Evolutionary conservation across 2,113 vertebrate genomes (phyloP).

Genomic region (Rhea pennata): DNA sequence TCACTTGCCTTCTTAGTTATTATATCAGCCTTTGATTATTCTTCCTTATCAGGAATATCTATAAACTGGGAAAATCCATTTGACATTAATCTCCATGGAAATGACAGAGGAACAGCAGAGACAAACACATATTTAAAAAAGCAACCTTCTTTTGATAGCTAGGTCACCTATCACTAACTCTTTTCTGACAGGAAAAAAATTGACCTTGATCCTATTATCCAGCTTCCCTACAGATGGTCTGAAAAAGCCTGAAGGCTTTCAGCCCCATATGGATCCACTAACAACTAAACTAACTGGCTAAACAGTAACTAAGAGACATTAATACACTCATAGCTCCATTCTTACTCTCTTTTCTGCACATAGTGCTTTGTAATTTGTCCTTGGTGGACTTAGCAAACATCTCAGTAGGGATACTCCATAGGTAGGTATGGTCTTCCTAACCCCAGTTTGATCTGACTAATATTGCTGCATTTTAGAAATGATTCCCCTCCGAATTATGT

Average conservation of each 20-base stretch:
- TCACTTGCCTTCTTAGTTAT: no score
- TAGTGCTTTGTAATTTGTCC: not conserved
- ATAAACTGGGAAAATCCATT: not conserved
- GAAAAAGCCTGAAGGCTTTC: not conserved
- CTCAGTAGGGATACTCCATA: not conserved
- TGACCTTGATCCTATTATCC: not conserved
- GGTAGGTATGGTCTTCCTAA: not conserved
- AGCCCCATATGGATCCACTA: not conserved
- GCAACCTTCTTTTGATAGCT: not conserved
- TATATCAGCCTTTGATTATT: not conserved
- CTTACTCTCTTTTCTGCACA: not conserved
- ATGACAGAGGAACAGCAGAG: not conserved
- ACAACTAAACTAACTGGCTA: not conserved
- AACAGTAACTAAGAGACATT: not conserved
- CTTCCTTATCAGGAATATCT: not conserved
- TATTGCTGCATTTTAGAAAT: not conserved
- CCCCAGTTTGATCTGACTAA: not conserved
- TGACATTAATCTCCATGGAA: not conserved
- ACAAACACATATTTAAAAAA: not conserved
- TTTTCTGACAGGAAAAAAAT: not conserved
- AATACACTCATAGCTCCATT: not conserved
- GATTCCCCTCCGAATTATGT: not conserved
- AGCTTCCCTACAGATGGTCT: not conserved
- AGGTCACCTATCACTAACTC: not conserved
- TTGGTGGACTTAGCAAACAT: not conserved